phyloP scores from a whole-genome alignment of 1,140 invertebrate genomes.

The Schmidtea mediterranea region DNA sequence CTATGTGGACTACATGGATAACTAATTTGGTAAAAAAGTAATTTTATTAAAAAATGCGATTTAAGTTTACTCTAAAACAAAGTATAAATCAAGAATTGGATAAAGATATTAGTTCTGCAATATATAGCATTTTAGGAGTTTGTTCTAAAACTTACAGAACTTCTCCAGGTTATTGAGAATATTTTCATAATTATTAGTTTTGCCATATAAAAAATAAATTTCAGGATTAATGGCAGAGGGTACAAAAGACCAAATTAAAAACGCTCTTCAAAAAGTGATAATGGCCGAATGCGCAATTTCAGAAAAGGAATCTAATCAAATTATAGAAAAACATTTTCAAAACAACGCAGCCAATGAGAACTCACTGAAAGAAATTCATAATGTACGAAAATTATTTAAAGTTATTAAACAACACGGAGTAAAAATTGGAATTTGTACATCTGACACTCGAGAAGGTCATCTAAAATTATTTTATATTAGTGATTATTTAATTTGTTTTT shows the following conservation, averaged over 20 bases:
- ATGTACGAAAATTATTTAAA: slow-evolving; percentile 23
- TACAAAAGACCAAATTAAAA: slow-evolving; percentile 20
- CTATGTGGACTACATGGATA: slow-evolving; percentile 30
- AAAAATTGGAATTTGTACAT: slow-evolving; percentile 30
- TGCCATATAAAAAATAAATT: no score
- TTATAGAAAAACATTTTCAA: slow-evolving; percentile 9
- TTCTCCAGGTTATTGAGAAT: no score
- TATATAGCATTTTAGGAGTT: slow-evolving; percentile 25
- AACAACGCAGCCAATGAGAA: slow-evolving; percentile 4
- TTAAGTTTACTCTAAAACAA: neutral
- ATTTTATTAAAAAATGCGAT: slow-evolving; percentile 6
- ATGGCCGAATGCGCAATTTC: slow-evolving; percentile 17
- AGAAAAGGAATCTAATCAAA: slow-evolving; percentile 10
- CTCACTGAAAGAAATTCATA: slow-evolving; percentile 19
- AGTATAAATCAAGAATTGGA: neutral
- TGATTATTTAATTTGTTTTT: neutral
- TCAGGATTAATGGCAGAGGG: slow-evolving; percentile 29
- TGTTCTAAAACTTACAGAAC: slow-evolving; percentile 16
- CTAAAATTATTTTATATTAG: slow-evolving; percentile 16
- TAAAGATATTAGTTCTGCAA: slow-evolving; percentile 11
- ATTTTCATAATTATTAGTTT: no score
- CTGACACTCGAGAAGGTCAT: slow-evolving; percentile 24
- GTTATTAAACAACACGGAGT: slow-evolving; percentile 22
- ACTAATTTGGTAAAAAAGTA: slow-evolving; percentile 18
- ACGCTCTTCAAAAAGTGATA: slow-evolving; percentile 18